Evolutionary conservation across 2,113 vertebrate genomes (phyloP), one percentile per base, ranked within the genome.

Genomic region (Osmerus eperlanus): DNA sequence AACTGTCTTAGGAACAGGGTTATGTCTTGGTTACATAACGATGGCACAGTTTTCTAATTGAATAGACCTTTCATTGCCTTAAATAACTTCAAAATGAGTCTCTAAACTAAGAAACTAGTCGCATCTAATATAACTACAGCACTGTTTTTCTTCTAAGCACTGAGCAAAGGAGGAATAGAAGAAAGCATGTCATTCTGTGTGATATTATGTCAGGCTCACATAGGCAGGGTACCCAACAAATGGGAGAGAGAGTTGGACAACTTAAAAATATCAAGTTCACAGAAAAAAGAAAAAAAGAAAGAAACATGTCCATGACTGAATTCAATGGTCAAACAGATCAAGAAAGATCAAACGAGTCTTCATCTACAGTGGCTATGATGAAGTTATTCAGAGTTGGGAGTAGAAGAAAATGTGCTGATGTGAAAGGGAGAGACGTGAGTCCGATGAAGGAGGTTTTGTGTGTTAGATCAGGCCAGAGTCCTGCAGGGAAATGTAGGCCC

Each of bases 401-500:
- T 76, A 68, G 28, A 80, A 72, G 73, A 68, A 67, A 78, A 76
- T 68, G 52, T 80, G 68, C 16, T 78, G 78, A 80, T 74, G 29
- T 84, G 55, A 85, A 85, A n/a, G 36, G 55, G 9, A 8, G 65
- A 76, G 70, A 70, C 81, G 73, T 73, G 53, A 79, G 73, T 82
- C 77, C 69, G 70, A 75, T 65, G 75, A 67, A 68, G 76, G 74
- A 71, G 52, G 73, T 71, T 71, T 29, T 71, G 65, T 65, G 64
- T 71, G 36, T 53, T 55, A 70, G 76, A 60, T 56, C 54, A 73
- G 75, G 62, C 66, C 72, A 70, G 28, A 18, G 13, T 67, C 71
- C 66, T 32, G 13, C 70, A 15, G 65, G 21, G 47, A 63, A 68
- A 80, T 61, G 51, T 41, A 60, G 58, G 2, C 23, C 75, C 78